Percentiles rank a stretch among this genome's conserved stretches.
phyloP scores from a whole-genome alignment of 2,113 vertebrate species.

The Psephotus haematonotus region DNA sequence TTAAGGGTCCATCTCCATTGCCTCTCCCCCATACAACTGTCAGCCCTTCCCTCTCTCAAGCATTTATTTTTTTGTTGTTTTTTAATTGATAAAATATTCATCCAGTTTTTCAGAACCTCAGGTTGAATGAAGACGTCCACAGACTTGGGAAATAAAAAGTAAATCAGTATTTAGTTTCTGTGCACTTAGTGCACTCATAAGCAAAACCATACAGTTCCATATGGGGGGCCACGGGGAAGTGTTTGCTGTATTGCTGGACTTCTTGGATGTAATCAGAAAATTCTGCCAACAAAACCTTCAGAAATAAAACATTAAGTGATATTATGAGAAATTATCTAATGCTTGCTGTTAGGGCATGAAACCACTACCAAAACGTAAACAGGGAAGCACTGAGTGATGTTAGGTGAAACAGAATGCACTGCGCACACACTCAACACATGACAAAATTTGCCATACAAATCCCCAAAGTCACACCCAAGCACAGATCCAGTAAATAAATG shows the following conservation, averaged over 20 bases:
- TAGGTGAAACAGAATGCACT: neutral
- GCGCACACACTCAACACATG: neutral
- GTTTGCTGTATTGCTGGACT: neutral
- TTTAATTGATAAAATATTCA: neutral
- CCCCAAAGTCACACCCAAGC: neutral
- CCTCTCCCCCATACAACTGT: neutral
- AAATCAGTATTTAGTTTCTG: neutral
- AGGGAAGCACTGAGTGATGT: neutral
- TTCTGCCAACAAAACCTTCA: neutral
- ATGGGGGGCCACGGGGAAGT: accelerated
- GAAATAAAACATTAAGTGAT: neutral
- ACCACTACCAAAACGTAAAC: neutral
- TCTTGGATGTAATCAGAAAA: neutral
- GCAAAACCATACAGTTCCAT: neutral
- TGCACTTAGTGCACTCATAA: neutral
- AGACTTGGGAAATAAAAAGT: neutral
- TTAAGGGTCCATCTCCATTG: neutral
- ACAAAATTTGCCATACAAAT: neutral
- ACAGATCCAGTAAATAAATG: neutral
- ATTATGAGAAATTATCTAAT: neutral
- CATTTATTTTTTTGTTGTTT: neutral
- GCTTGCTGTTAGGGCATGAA: neutral
- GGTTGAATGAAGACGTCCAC: neutral
- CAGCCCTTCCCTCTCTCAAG: neutral
- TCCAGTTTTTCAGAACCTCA: neutral